Conservation (phyloP, 2,113 vertebrate species). For the Otolemur garnettii region DNA sequence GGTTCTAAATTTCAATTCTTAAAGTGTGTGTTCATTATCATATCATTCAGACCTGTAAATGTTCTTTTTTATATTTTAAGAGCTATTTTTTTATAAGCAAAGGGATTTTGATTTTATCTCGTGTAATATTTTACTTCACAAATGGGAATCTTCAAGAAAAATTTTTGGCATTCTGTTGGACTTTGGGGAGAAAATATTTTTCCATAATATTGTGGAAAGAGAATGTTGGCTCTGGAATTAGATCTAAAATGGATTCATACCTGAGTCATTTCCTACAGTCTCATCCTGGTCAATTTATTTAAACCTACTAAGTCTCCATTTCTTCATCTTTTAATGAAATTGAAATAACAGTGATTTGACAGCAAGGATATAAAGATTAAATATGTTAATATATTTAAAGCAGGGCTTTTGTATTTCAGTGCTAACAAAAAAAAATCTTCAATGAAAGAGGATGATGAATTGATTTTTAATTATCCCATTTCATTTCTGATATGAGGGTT, state of each 20-base stretch:
- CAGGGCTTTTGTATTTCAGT: not conserved
- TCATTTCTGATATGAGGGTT: not conserved
- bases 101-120: conserved; percentile 64
- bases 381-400: conserved; percentile 18
- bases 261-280: not conserved
- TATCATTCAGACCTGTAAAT: conserved; percentile 77
- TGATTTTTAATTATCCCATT: not conserved
- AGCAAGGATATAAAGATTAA: not conserved
- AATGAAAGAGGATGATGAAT: not conserved
- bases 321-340: conserved; percentile 34
- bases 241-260: not conserved
- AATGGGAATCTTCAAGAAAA: conserved; percentile 12
- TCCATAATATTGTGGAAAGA: conserved; percentile 1
- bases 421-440: not conserved
- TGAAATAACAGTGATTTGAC: not conserved
- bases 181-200: not conserved
- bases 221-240: conserved; percentile 19
- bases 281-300: conserved; percentile 6
- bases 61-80: conserved; percentile 73
- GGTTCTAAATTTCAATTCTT: conserved; percentile 77
- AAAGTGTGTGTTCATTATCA: conserved; percentile 78
- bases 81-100: conserved; percentile 66
- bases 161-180: not conserved
- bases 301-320: not conserved
- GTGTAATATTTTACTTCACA: conserved; percentile 35